Percentiles rank a stretch among this genome's conserved stretches.
phyloP scores from a whole-genome alignment of 2,888 invertebrate species.

The Deroplatys truncata region DNA sequence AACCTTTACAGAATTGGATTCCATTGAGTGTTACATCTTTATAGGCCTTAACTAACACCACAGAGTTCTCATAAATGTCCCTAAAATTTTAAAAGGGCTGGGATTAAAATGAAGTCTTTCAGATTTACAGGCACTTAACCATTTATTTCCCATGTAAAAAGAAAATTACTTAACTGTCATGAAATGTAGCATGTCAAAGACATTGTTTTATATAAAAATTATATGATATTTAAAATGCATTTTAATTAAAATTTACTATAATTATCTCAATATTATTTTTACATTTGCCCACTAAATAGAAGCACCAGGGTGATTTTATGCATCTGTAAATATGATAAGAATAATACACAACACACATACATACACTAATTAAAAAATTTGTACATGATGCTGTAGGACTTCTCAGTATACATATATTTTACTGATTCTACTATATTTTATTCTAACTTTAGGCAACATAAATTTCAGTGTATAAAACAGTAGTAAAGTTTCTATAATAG shows the following conservation, averaged over 20 bases:
- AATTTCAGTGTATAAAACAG: slow-evolving; percentile 3
- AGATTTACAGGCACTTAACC: not conserved
- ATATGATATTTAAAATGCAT: not conserved
- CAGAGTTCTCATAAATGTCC: not conserved
- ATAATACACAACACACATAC: not conserved
- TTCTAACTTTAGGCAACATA: not conserved
- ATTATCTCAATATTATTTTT: not conserved
- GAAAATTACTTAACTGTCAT: not conserved
- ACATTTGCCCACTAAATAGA: not conserved
- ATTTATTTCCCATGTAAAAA: not conserved
- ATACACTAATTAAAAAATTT: not conserved
- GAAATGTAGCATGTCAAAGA: not conserved
- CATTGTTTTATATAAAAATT: not conserved
- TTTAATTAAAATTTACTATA: not conserved
- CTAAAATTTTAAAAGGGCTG: not conserved
- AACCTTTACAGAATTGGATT: not conserved
- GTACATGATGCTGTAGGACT: slow-evolving; percentile 1
- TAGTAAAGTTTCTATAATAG: not conserved
- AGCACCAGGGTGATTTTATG: not conserved
- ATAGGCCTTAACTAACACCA: not conserved
- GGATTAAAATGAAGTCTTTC: not conserved
- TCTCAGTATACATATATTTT: not conserved
- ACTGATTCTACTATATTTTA: not conserved
- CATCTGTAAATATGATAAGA: not conserved
- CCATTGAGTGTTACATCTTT: not conserved